Evolutionary conservation across 2,797 vertebrate genomes (phyloP).

Genomic region (Alfaro cultratus): DNA sequence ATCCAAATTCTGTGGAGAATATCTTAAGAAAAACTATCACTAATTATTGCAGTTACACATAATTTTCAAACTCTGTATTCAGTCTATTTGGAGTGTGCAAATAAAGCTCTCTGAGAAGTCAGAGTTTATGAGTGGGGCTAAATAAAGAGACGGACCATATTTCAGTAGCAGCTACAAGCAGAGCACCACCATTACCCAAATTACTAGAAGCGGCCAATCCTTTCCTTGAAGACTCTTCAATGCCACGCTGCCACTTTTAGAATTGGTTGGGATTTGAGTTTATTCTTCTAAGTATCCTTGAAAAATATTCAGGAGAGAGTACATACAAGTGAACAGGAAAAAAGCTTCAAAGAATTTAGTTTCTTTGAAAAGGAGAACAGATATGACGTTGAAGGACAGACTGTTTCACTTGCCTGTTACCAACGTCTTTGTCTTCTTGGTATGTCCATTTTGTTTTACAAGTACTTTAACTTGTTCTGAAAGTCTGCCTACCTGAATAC

Average conservation of each 20-base stretch:
- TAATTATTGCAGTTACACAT: neutral
- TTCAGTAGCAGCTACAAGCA: neutral
- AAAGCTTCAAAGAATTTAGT: neutral
- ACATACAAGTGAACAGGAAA: neutral
- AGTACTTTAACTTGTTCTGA: neutral
- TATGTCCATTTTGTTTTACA: neutral
- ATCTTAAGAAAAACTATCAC: neutral
- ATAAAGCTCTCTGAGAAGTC: slow-evolving; percentile 63
- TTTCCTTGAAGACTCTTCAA: slow-evolving; percentile 8
- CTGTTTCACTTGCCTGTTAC: neutral
- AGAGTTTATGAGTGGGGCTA: slow-evolving; percentile 75
- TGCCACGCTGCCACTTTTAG: neutral
- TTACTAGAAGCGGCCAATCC: slow-evolving; percentile 41
- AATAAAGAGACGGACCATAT: slow-evolving; percentile 62
- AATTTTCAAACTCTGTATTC: neutral
- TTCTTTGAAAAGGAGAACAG: neutral
- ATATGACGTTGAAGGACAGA: neutral
- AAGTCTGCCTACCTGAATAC: neutral
- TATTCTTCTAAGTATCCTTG: neutral
- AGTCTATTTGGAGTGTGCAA: neutral
- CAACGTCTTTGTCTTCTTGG: neutral
- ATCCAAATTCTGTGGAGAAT: neutral
- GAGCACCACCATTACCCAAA: slow-evolving; percentile 2
- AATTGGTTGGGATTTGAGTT: neutral
- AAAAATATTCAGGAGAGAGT: neutral